These are phyloP conservation scores for Lytechinus variegatus DNA, from an alignment of 35 echinoderm and acorn worm genomes.

Conservation along the genomic window DNA sequence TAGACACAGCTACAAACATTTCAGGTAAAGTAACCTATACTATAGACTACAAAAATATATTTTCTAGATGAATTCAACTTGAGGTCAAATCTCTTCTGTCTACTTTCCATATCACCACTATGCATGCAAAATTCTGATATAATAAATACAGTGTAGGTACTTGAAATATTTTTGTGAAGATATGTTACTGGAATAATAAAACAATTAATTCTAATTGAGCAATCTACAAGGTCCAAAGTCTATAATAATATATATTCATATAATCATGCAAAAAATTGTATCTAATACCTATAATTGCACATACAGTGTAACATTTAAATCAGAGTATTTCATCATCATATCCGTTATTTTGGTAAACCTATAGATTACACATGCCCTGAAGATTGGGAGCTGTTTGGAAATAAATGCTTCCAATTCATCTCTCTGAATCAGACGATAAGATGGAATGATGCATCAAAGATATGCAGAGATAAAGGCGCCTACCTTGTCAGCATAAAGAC, in stretches of 20 bases:
- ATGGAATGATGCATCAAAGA: conserved; percentile 77
- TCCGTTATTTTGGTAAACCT: not conserved
- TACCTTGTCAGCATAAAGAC: conserved; percentile 71
- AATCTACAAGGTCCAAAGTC: too few species aligned
- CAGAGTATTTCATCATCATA: not conserved
- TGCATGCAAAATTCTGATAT: too few species aligned
- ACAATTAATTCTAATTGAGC: too few species aligned
- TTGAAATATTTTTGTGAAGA: too few species aligned
- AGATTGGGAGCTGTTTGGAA: conserved; percentile 51
- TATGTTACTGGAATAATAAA: too few species aligned
- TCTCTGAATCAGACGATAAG: conserved; percentile 24
- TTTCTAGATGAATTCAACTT: too few species aligned
- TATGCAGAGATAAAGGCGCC: conserved; percentile 55
- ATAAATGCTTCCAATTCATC: conserved; percentile 66
- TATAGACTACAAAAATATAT: too few species aligned
- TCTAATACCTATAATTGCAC: not conserved
- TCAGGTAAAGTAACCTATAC: not conserved
- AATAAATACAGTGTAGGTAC: too few species aligned
- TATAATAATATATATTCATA: too few species aligned
- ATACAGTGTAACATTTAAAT: not conserved
- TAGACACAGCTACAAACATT: not conserved
- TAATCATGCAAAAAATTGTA: not conserved
- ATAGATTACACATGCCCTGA: conserved; percentile 55
- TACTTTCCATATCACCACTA: too few species aligned
- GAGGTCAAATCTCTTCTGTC: too few species aligned